A percentile compares a stretch with the other conserved stretches of the same genome.
Conservation (phyloP, 2,113 vertebrate species). For the Malurus melanocephalus region DNA sequence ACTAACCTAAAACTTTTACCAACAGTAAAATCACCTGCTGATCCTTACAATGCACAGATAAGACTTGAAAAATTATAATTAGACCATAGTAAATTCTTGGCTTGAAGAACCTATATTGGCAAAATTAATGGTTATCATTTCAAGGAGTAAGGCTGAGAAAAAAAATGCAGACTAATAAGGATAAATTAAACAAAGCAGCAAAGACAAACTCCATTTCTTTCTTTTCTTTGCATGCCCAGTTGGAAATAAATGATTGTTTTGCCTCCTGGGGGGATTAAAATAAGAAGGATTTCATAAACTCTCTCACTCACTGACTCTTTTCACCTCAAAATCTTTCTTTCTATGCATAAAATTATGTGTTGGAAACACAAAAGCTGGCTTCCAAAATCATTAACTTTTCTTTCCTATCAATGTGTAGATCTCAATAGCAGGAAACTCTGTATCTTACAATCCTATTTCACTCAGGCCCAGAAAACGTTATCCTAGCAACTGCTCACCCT, state of each 20-base stretch:
- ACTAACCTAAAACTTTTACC: neutral
- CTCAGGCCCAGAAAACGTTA: neutral
- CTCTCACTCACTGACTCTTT: constrained; percentile 1
- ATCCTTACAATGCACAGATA: neutral
- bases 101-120: neutral
- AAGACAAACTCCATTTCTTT: constrained; percentile 24
- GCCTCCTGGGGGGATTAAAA: constrained; percentile 54
- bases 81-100: neutral
- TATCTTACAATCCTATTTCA: neutral
- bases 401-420: neutral
- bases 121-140: constrained; percentile 32
- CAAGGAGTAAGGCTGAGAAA: neutral
- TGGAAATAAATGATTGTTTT: constrained; percentile 57
- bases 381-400: constrained; percentile 32
- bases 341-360: neutral
- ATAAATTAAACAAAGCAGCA: constrained; percentile 36
- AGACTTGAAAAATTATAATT: constrained; percentile 25
- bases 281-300: constrained; percentile 51
- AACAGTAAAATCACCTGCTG: neutral
- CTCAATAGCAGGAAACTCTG: neutral
- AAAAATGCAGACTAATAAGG: constrained; percentile 17
- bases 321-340: constrained; percentile 11
- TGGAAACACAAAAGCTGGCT: constrained; percentile 2
- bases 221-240: constrained; percentile 21
- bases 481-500: neutral